Evolutionary conservation across 2,888 invertebrate species (phyloP), one percentile per base, ranked within the genome.

Genomic region (Chesias legatella): DNA sequence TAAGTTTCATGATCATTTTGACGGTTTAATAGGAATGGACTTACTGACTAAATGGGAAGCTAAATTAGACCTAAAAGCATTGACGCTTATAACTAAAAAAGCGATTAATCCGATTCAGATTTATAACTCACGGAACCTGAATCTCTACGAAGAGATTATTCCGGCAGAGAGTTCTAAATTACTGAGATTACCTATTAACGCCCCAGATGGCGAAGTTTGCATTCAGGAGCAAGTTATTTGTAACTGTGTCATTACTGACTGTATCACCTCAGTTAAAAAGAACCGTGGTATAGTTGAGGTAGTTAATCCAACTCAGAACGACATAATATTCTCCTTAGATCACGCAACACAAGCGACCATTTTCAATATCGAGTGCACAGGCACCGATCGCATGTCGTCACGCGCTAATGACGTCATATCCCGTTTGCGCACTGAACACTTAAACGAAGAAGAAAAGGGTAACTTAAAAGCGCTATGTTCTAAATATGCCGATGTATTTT

Each of bases 1-100:
- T 29, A 45, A 44, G 22, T 63, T 63, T 34, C 63, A 66, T 35
- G 28, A 62, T 8, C 52, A 46, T 29, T 66, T 63, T 10, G 58
- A 60, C 22, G 61, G 62, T 3, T 27, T 60, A 0, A 56, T 62
- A 33, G 63, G 61, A 3, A 8, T 46, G 4, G 60, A 65, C 32
- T 30, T 61, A 11, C 30, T 62, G 25, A 37, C 39, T 3, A 49
- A 51, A 23, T 59, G 49, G 51, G 53, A 55, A 23, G 29, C 56
- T 4, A 43, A 17, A 1, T 56, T 65, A 2, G 54, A 63, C 21
- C 36, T 22, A 22, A 22, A 22, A 6, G 6, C n/a, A 3, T n/a
- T 43, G 43, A 24, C 23, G 17, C 0, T 28, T 60, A 33, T 27
- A 5, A 58, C 58, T 1, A 22, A 21, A n/a, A 23, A 22, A 5